Evolutionary conservation across 2,797 vertebrate genomes (phyloP), one percentile per base, ranked within the genome.

Genomic region (Oreonectes daqikongensis): DNA sequence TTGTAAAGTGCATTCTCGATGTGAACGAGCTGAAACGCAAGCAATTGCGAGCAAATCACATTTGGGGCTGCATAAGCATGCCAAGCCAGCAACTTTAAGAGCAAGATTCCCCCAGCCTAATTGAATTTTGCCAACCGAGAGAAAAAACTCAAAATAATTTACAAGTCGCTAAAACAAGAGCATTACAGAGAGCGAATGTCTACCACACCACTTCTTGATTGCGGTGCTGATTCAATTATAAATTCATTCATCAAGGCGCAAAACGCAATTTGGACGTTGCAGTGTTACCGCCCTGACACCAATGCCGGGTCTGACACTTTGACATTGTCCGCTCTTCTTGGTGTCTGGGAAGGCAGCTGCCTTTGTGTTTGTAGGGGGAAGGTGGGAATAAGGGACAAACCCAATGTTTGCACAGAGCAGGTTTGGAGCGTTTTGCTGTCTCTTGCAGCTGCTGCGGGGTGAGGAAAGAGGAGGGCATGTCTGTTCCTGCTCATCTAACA

Each of bases 161-260:
- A 90, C 88, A 85, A 90, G 82, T 78, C 71, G 55, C 86, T 88
- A 80, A 87, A 91, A 91, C 86, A 84, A 78, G 84, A 79, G 83
- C 87, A 87, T 88, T 90, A 87, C 84, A 87, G 84, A 22, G 52
- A 80, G 81, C 81, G 80, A 85, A 86, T 83, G 83, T 83, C 81
- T 85, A 7, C 71, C 59, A 81, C 78, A 79, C 82, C 84, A 66
- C 83, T 70, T 82, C 72, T 82, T 85, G 84, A 90, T 90, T 85
- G 84, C 77, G 69, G 72, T 82, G 85, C 84, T 77, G 85, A 88
- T 91, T 89, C 77, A 88, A 89, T 90, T 88, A 88, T 86, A 86
- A 88, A 87, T 82, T 84, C 81, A 87, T 53, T 73, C 66, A 80
- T 59, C 52, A 67, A 69, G 55, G 81, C 77, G 84, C 79, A 82